phyloP scores from a whole-genome alignment of 1,140 invertebrate species.

The Adelges cooleyi region DNA sequence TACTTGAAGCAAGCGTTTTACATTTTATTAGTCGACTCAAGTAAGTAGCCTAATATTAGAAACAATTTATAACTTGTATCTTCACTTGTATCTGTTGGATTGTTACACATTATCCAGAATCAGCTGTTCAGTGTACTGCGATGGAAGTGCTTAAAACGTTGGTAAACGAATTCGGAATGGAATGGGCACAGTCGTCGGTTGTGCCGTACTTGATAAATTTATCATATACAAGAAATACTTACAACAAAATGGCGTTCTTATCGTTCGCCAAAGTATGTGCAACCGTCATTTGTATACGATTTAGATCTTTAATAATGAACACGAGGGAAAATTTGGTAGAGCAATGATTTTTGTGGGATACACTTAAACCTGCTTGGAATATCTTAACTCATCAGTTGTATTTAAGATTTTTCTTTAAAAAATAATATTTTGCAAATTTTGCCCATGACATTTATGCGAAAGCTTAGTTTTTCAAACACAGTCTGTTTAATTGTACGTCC shows the following conservation, averaged over 20 bases:
- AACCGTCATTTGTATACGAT: constrained; percentile 1
- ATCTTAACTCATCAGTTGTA: too few species aligned
- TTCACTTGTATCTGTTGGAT: too few species aligned
- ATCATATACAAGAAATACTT: background rate
- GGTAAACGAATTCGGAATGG: constrained; percentile 9
- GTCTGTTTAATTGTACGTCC: too few species aligned
- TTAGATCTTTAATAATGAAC: background rate
- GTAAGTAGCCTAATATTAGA: too few species aligned
- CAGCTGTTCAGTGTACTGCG: constrained; percentile 3
- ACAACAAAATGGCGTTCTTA: constrained; percentile 15
- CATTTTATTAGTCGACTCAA: background rate
- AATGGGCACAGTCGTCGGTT: constrained; percentile 1
- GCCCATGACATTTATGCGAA: too few species aligned
- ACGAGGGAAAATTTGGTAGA: background rate
- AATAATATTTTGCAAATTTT: too few species aligned
- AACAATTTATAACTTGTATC: too few species aligned
- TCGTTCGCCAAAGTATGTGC: constrained; percentile 23
- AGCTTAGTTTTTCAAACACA: too few species aligned
- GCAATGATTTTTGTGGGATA: background rate
- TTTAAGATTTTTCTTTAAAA: too few species aligned
- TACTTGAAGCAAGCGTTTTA: background rate
- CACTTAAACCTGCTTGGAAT: too few species aligned
- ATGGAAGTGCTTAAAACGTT: constrained; percentile 9
- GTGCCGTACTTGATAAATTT: background rate
- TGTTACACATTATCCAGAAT: background rate